A percentile compares a stretch with the other conserved stretches of the same genome.
These are phyloP conservation scores for Melanotaenia boesemani DNA, from an alignment of 2,797 vertebrate species.

Conservation along the genomic window DNA sequence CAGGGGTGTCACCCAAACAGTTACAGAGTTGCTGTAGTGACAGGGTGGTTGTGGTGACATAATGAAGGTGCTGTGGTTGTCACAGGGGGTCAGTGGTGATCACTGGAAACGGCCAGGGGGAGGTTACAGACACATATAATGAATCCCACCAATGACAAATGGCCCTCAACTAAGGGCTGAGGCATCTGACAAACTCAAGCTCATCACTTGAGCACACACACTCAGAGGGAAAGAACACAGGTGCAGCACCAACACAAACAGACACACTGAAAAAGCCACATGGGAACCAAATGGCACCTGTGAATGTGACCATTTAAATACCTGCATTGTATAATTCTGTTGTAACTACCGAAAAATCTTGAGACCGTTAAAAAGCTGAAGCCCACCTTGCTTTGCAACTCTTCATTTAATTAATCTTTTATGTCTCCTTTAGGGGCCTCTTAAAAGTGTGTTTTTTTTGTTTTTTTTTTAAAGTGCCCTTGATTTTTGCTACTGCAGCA, in stretches of 20 bases:
- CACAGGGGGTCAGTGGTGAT: constrained; percentile 97
- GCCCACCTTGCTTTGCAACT: constrained; percentile 30
- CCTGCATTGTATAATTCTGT: not conserved
- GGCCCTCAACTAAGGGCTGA: constrained; percentile 91
- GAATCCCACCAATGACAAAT: constrained; percentile 99
- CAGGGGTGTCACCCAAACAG: constrained; percentile 94
- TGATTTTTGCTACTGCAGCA: constrained; percentile 38
- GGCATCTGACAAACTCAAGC: constrained; percentile 97
- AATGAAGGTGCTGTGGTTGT: constrained; percentile 99
- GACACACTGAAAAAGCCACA: not conserved
- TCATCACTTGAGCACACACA: constrained; percentile 80
- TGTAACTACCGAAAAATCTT: not conserved
- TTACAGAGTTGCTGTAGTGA: constrained; percentile 95
- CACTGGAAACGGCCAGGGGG: constrained; percentile 88
- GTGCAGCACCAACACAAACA: not conserved
- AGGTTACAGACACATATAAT: constrained; percentile 89
- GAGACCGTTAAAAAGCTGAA: constrained; percentile 1
- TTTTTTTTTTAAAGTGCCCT: constrained; percentile 4
- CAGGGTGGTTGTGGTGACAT: constrained; percentile 96
- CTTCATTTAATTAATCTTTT: constrained; percentile 65
- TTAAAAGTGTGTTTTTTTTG: constrained; percentile 29
- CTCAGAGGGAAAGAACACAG: constrained; percentile 5
- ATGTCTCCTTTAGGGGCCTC: constrained; percentile 45
- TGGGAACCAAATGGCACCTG: not conserved
- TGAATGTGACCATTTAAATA: constrained; percentile 18